A percentile compares a stretch with the other conserved stretches of the same genome.
phyloP scores from a whole-genome alignment of 2,888 invertebrate genomes.

The Phyto melanocephala region DNA sequence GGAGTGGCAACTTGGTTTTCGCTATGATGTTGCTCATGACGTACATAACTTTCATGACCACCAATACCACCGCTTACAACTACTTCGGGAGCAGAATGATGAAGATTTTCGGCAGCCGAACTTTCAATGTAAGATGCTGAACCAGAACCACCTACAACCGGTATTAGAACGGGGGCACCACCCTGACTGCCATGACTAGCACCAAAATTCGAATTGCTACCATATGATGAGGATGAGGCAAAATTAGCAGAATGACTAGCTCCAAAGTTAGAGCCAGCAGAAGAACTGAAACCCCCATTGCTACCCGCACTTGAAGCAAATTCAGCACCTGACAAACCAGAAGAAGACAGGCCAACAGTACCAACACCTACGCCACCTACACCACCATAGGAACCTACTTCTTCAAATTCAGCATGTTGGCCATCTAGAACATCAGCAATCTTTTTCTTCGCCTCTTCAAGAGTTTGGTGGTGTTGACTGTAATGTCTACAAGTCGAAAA shows the following conservation, averaged over 20 bases:
- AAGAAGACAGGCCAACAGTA: conserved; percentile 67
- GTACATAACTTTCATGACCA: conserved; percentile 60
- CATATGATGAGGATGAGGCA: conserved; percentile 66
- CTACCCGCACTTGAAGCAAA: conserved; percentile 15
- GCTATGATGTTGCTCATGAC: conserved; percentile 62
- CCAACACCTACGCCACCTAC: conserved; percentile 69
- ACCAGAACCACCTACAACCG: conserved; percentile 69
- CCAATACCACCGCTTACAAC: conserved; percentile 65
- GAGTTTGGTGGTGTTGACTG: conserved; percentile 73
- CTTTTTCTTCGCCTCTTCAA: conserved; percentile 74
- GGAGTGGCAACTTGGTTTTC: conserved; percentile 58
- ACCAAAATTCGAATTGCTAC: conserved; percentile 61
- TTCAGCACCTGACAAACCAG: conserved; percentile 55
- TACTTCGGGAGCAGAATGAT: conserved; percentile 66
- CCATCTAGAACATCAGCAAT: conserved; percentile 64
- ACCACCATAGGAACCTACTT: conserved; percentile 70
- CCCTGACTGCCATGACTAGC: conserved; percentile 67
- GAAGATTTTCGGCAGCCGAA: conserved; percentile 63
- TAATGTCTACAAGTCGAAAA: conserved; percentile 74
- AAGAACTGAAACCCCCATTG: conserved; percentile 8
- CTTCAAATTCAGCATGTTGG: conserved; percentile 68
- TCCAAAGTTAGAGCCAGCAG: conserved; percentile 48
- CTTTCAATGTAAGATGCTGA: conserved; percentile 64
- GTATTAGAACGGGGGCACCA: conserved; percentile 68
- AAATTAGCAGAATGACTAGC: conserved; percentile 69